Base-by-base conservation (phyloP, 2,888 invertebrate species). In the Agonopterix heracliana region DNA sequence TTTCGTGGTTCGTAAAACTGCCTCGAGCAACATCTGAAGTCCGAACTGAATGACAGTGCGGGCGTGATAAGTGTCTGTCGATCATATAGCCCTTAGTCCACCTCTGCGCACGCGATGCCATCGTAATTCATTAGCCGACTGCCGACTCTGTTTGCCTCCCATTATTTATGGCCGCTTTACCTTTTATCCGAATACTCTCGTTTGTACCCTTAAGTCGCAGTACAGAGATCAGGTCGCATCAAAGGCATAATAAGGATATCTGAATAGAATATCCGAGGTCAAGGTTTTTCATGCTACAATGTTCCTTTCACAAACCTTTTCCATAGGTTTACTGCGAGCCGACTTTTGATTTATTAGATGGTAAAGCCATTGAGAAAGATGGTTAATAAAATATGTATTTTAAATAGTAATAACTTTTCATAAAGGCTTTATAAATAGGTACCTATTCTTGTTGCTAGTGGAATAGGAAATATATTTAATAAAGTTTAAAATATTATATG, bases 51-150 rank as follows among this genome's bases (percentile, higher is more conserved):
- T 26, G 26, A 26, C 26, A 26, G 26, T 26, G 26, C 26, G 26
- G 5, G 26, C 26, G 26, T 26, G 26, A 26, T 26, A 26, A 26
- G 26, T 26, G 26, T 7, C 26, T 26, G 26, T 26, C 26, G 26
- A 26, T 26, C 26, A 26, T 17, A 17, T 5, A 36, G n/a, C 1
- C 38, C 41, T 42, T 44, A 43, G 47, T 36, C n/a, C 43, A 26
- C 35, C 3, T 14, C 72, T 71, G 42, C 64, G 70, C 71, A 63
- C 67, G 72, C 68, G 56, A 55, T 63, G 69, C 71, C 73, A 71
- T 75, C 74, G 76, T 85, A 85, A 85, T 83, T 86, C 85, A 87
- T 85, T 85, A 84, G 78, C 64, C 64, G 74, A 26, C 26, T 26
- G 78, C 64, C 64, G 74, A 74, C 78, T 80, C 69, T 67, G 71